Evolutionary conservation across 2,113 vertebrate genomes (phyloP), one percentile per base, ranked within the genome.

Genomic region (Pelodiscus sinensis): DNA sequence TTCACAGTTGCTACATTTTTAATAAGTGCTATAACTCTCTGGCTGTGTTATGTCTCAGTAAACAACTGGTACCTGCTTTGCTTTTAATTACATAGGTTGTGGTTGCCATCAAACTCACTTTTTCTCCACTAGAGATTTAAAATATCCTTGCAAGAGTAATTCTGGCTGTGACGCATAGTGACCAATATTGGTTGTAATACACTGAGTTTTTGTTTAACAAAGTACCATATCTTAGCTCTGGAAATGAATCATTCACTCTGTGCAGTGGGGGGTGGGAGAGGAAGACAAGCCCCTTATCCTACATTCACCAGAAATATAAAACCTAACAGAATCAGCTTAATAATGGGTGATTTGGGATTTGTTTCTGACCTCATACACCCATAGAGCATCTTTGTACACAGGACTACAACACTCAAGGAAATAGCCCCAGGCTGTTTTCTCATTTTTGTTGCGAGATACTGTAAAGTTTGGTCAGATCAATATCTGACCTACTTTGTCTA

Each of bases 51-150:
- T 56, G 38, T 80, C 92, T 91, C 68, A 71, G 38, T 78, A 44
- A 82, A 73, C 54, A 58, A 68, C 85, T 92, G 31, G 19, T 92
- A 79, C 80, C 62, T 57, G 55, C 65, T 93, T 91, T 62, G 25
- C 38, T 83, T 89, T 89, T 91, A 96, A 96, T 94, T 88, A 65
- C 22, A 81, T 2, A 86, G 35, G 65, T 29, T 29, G 2, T 18
- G 71, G 62, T 25, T 87, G 35, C 65, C 85, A n/a, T 65, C 12
- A 90, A 89, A 79, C 90, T 93, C 16, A 14, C 8, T 94, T 97
- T 92, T 91, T 51, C 8, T 91, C 9, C 35, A 58, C 54, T 77
- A 75, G 27, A 68, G 35, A 21, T 94, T 93, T 93, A 90, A 95
- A 56, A 89, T 90, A 92, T 84, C 11, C 2, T 0, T 79, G 55